Evolutionary conservation across 1,140 invertebrate species (phyloP), one percentile per base, ranked within the genome.

Genomic region (Nephotettix cincticeps): DNA sequence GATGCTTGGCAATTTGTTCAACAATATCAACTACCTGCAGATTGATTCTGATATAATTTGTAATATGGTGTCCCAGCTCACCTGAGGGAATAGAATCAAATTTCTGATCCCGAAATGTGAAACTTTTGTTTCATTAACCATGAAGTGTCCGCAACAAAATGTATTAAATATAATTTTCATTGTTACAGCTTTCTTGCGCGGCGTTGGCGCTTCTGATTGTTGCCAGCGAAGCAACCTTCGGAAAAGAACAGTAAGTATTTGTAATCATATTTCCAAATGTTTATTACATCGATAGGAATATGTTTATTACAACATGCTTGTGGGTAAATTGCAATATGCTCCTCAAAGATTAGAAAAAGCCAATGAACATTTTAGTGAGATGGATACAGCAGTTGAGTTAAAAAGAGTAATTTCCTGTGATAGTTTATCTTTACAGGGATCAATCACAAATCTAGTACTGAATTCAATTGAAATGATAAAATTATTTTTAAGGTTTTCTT

Each of bases 191-290:
- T 19, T 23, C 23, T 3, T 67, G 64, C 23, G 64, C 64, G 69
- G 36, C 54, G 32, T 14, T 70, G 30, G 69, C 69, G 11, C 29
- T 56, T 1, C n/a, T 64, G 14, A n/a, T 70, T 14, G 54, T 36
- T 30, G 23, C 36, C 25, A 63, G 23, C 21, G 69, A 70, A 19
- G 69, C 69, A 17, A 63, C 56, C 17, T 70, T 70, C 32, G 69
- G 69, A 13, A 70, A 70, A 36, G 69, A 70, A 70, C 69, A 70
- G 69, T 70, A 64, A 70, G 68, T 69, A 19, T 23, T n/a, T 25
- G 6, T 19, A 56, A 47, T 43, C 23, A 17, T 3, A 6, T 11
- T 6, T 14, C 17, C 32, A 69, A 47, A 58, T 11, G n/a, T 21
- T 6, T 17, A 9, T 6, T 54, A 27, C 19, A 11, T 25, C 9